Percentiles rank a stretch among this genome's conserved stretches.
phyloP scores from a whole-genome alignment of 2,797 vertebrate species.

The Steatocranus sp. region DNA sequence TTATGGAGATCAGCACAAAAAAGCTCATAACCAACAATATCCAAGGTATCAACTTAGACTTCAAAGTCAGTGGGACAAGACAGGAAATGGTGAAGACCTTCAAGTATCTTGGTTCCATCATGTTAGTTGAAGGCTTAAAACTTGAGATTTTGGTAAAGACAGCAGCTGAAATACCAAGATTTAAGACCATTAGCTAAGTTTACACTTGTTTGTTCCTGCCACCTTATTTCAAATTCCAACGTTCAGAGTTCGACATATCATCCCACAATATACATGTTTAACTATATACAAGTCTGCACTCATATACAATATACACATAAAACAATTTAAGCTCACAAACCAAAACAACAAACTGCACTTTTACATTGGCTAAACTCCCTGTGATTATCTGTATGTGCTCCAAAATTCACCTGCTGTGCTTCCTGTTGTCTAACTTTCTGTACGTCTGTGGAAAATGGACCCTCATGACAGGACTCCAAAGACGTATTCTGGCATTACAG shows the following conservation, averaged over 20 bases:
- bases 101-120: not conserved
- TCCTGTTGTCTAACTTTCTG: not conserved
- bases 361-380: not conserved
- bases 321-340: not conserved
- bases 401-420: not conserved
- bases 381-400: not conserved
- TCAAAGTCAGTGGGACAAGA: not conserved
- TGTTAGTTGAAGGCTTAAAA: not conserved
- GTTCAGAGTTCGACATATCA: rapidly evolving
- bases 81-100: not conserved
- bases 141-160: not conserved
- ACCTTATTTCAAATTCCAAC: not conserved
- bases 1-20: too few relatives aligned
- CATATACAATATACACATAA: not conserved
- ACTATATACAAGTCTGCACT: not conserved
- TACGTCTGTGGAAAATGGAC: not conserved
- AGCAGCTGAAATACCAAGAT: not conserved
- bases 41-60: not conserved
- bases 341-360: not conserved
- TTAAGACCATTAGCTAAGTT: not conserved
- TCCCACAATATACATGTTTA: not conserved
- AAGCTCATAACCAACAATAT: not conserved
- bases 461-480: not conserved
- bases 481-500: not conserved
- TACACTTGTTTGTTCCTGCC: not conserved